Conservation (phyloP, 2,113 vertebrate species). For the Rhinolophus sinicus region DNA sequence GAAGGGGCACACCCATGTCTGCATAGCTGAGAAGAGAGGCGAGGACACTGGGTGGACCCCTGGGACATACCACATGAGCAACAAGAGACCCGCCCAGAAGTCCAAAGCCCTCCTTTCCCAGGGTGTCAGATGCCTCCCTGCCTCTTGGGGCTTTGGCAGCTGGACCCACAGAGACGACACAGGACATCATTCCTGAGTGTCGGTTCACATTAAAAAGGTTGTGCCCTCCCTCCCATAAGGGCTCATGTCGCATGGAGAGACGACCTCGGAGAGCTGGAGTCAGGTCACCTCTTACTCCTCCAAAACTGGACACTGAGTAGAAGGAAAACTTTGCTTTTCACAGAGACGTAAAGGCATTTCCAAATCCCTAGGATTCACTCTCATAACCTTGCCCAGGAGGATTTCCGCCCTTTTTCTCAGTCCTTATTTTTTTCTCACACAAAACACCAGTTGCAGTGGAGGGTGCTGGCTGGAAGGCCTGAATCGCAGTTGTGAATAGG, state of each 20-base stretch:
- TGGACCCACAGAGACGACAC: background rate
- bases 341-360: background rate
- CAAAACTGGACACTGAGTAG: background rate
- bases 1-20: background rate
- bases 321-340: background rate
- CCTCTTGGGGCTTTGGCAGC: background rate
- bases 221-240: background rate
- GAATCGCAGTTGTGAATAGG: background rate
- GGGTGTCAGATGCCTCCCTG: background rate
- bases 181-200: background rate
- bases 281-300: background rate
- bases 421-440: background rate
- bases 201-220: background rate
- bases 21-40: background rate
- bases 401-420: background rate
- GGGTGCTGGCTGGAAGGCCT: no score
- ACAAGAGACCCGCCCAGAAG: background rate
- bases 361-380: background rate
- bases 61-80: background rate
- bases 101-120: background rate
- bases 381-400: background rate
- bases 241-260: background rate
- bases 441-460: background rate
- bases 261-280: background rate
- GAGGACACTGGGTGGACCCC: background rate